A percentile compares a stretch with the other conserved stretches of the same genome.
These are phyloP conservation scores for Phodopus roborovskii DNA, from an alignment of 2,113 vertebrate species.

Conservation along the genomic window DNA sequence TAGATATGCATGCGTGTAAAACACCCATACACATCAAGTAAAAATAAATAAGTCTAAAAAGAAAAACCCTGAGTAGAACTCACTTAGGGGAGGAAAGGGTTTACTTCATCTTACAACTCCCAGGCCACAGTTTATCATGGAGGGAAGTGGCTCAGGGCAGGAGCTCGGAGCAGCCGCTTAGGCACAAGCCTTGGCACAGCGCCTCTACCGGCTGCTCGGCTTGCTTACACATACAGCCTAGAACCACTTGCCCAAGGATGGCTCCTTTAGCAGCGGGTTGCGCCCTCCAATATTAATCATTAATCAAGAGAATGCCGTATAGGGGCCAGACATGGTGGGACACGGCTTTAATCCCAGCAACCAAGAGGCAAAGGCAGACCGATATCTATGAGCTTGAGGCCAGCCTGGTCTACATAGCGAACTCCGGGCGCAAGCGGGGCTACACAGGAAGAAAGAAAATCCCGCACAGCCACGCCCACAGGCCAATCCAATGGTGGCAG, in stretches of 20 bases:
- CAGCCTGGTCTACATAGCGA: not conserved
- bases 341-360: not conserved
- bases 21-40: not conserved
- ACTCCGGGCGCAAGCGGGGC: not conserved
- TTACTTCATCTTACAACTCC: not conserved
- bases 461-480: not conserved
- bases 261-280: not conserved
- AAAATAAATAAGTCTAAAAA: not conserved
- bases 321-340: not conserved
- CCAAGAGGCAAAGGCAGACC: not conserved
- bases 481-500: too few relatives aligned
- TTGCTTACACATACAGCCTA: not conserved
- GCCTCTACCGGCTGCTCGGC: not conserved
- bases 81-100: not conserved
- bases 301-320: not conserved
- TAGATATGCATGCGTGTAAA: not conserved
- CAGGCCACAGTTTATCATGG: not conserved
- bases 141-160: not conserved
- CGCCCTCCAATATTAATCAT: not conserved
- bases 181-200: not conserved
- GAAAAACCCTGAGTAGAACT: not conserved
- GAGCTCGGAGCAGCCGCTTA: not conserved
- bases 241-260: not conserved
- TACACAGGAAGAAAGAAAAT: not conserved
- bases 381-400: not conserved